Evolutionary conservation across 2,888 invertebrate species (phyloP), one percentile per base, ranked within the genome.

Genomic region (Phortica okadai): DNA sequence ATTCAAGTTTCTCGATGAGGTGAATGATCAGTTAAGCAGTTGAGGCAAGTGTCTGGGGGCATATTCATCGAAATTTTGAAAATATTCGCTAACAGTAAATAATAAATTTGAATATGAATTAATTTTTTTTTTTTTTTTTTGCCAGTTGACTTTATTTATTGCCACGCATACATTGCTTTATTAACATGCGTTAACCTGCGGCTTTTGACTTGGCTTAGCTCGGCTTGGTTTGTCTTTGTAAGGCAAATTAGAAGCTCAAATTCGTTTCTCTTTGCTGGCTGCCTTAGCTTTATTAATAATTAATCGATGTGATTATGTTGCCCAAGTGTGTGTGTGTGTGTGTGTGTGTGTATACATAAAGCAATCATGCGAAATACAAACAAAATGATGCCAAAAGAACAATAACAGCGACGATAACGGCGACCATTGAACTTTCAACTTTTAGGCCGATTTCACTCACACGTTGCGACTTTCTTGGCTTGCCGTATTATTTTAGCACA

Each of bases 341-440:
- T 50, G 50, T 50, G 10, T 50, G 50, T 50, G 50, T 2, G 50
- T 62, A 44, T 14, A 16, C 8, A 8, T 42, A 50, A 16, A 25
- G 14, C 25, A 11, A 33, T 59, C 41, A 67, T 14, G 44, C n/a
- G 8, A n/a, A 16, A 6, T n/a, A 69, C 42, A 69, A 69, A 44
- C 16, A 41, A 11, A 67, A 67, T n/a, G n/a, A 2, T 56, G 56
- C 14, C 56, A n/a, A 11, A 50, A 33, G 56, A 66, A 11, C 44
- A 54, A 72, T 74, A 21, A 21, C 21, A 21, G 21, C 21, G 10
- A 45, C 45, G 45, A 10, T 45, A 11, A 11, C 10, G 50, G 25
- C 74, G 84, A 80, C 73, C 85, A 76, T 82, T 86, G 86, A 87
- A 86, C 87, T 86, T 84, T 87, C 86, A 87, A 85, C 87, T 81